These are phyloP conservation scores for Bufotes viridis DNA, from an alignment of 2,797 vertebrate species.

Conservation along the genomic window DNA sequence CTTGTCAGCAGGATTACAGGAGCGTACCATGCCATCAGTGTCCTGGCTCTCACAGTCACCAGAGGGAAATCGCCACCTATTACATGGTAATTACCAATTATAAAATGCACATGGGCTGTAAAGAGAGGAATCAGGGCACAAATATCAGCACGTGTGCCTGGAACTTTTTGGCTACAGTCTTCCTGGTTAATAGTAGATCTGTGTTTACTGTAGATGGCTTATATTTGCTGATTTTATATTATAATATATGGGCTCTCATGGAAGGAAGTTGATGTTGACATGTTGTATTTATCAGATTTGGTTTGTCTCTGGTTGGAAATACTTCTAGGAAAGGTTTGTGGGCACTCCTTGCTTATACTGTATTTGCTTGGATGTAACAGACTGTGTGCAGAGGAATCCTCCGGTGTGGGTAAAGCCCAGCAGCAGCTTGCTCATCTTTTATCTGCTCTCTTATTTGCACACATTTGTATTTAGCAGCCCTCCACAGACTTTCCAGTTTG, in stretches of 20 bases:
- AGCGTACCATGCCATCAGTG: slow-evolving; percentile 50
- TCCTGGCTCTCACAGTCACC: slow-evolving; percentile 62
- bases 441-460: slow-evolving; percentile 35
- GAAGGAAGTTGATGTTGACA: background rate
- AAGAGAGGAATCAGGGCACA: background rate
- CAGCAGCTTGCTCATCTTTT: slow-evolving; percentile 24
- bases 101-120: background rate
- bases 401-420: background rate
- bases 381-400: slow-evolving; percentile 16
- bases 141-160: background rate
- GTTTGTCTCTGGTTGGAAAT: background rate
- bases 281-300: background rate
- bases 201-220: background rate
- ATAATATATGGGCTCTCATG: background rate
- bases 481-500: slow-evolving; percentile 14
- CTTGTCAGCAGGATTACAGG: slow-evolving; percentile 76
- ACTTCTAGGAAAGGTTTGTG: background rate
- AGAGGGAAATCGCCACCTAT: slow-evolving; percentile 59
- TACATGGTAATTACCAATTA: slow-evolving; percentile 68
- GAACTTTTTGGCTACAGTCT: background rate
- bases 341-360: background rate
- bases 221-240: background rate
- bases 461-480: slow-evolving; percentile 16
- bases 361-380: background rate
- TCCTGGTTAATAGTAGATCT: background rate